Evolutionary conservation across 2,113 vertebrate species (phyloP), one percentile per base, ranked within the genome.

Genomic region (Apteryx mantelli): DNA sequence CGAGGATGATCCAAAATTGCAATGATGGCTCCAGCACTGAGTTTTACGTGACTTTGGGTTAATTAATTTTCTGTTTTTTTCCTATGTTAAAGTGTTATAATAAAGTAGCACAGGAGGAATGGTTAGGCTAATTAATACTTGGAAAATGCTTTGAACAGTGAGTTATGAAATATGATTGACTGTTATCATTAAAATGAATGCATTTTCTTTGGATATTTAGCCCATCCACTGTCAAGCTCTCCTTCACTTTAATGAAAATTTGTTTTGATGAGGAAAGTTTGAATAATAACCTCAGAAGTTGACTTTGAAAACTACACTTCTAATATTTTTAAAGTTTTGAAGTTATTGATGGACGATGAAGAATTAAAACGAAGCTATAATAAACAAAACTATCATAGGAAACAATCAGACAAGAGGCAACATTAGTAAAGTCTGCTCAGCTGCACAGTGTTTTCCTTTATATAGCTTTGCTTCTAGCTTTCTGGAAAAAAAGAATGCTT

Each of bases 101-200:
- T n/a, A 85, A 60, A 20, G 60, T 17, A 91, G 50, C 84, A 87
- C 13, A 81, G 7, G 30, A 79, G 40, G 9, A 5, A 61, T 50
- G 3, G 22, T 52, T 73, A 4, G 7, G 2, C 11, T 75, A 74
- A 82, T 88, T 88, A 80, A 61, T 85, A 61, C 11, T 19, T 79
- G 11, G 13, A 52, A 46, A 0, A 0, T 36, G 12, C 22, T 69
- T 56, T 56, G 19, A 92, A 81, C 73, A 70, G 1, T 38, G 69
- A 91, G 2, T 58, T 66, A 69, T 6, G 5, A 91, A 55, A 58
- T 25, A 32, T 25, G 10, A 55, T 73, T 79, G 28, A 46, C 8
- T 7, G 48, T 58, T 63, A 46, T 44, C 25, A 78, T 28, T 44
- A 32, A 90, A 82, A 52, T 77, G 1, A 60, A 32, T 64, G 7